These are phyloP conservation scores for Psilopsiagon aurifrons DNA, from an alignment of 2,113 vertebrate species.

Conservation along the genomic window DNA sequence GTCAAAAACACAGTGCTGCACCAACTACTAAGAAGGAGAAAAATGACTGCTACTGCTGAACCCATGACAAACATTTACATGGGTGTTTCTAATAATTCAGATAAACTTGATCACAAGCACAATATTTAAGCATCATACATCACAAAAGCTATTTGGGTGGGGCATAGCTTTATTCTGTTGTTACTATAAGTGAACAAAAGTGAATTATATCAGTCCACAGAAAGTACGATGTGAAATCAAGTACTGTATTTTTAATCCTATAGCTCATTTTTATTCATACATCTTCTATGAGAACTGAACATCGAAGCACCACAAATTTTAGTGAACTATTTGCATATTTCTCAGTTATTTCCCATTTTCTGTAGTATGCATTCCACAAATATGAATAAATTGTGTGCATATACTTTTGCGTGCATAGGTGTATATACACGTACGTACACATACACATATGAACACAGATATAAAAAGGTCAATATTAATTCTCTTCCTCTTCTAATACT, in stretches of 20 bases:
- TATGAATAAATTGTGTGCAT: neutral
- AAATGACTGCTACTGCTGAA: too few relatives aligned
- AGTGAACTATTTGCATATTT: neutral
- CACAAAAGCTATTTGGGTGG: neutral
- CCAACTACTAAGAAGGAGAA: too few relatives aligned
- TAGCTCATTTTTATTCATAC: accelerated
- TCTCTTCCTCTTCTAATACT: neutral
- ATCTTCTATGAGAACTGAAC: neutral
- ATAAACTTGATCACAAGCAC: neutral
- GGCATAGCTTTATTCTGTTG: neutral
- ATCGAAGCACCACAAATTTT: neutral
- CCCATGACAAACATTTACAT: too few relatives aligned
- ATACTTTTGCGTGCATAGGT: neutral
- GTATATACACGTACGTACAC: neutral
- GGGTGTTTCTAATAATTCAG: neutral
- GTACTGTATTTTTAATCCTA: neutral
- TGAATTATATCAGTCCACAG: neutral
- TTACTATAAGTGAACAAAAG: neutral
- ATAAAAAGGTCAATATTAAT: neutral
- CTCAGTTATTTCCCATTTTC: neutral
- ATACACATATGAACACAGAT: too few relatives aligned
- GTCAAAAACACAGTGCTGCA: too few relatives aligned
- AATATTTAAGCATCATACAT: neutral
- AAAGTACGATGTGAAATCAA: neutral
- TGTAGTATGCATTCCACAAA: neutral